phyloP scores from a whole-genome alignment of 2,797 vertebrate species.

The Chanos chanos region DNA sequence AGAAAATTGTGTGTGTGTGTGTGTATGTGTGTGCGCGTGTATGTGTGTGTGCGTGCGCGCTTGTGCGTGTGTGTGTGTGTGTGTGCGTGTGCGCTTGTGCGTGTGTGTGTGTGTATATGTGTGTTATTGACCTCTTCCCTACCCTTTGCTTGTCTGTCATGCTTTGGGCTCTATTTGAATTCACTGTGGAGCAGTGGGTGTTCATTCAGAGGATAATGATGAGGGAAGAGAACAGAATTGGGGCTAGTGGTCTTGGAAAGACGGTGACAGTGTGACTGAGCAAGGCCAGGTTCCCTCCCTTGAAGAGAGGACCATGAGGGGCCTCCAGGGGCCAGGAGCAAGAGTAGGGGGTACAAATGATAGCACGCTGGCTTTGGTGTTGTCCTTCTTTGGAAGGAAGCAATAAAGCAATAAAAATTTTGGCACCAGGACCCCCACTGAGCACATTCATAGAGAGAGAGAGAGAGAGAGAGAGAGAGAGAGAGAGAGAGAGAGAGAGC shows the following conservation, averaged over 20 bases:
- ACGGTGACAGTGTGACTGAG: conserved; percentile 36
- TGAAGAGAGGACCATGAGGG: conserved; percentile 42
- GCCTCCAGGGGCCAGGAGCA: not conserved
- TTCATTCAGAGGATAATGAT: conserved; percentile 74
- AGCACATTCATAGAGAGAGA: too few species aligned
- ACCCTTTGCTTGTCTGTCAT: conserved; percentile 58
- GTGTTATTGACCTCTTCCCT: too few species aligned
- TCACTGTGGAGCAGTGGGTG: conserved; percentile 65
- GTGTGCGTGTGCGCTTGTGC: too few species aligned
- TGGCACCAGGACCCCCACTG: too few species aligned
- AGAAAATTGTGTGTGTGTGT: too few species aligned
- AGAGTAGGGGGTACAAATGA: conserved; percentile 4
- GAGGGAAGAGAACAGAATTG: conserved; percentile 48
- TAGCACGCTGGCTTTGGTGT: conserved; percentile 56
- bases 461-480: too few species aligned
- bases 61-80: too few species aligned
- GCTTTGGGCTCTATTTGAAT: conserved; percentile 70
- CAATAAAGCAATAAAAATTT: conserved; percentile 70
- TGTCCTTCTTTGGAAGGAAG: conserved; percentile 66
- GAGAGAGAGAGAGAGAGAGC: too few species aligned
- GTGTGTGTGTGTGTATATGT: too few species aligned
- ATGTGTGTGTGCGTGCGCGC: too few species aligned
- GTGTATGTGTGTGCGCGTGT: too few species aligned
- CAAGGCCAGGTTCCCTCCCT: conserved; percentile 54
- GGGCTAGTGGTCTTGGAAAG: conserved; percentile 41